Percentiles rank a stretch among this genome's conserved stretches.
Conservation (phyloP, 1,140 invertebrate genomes). For the Hormaphis cornu region DNA sequence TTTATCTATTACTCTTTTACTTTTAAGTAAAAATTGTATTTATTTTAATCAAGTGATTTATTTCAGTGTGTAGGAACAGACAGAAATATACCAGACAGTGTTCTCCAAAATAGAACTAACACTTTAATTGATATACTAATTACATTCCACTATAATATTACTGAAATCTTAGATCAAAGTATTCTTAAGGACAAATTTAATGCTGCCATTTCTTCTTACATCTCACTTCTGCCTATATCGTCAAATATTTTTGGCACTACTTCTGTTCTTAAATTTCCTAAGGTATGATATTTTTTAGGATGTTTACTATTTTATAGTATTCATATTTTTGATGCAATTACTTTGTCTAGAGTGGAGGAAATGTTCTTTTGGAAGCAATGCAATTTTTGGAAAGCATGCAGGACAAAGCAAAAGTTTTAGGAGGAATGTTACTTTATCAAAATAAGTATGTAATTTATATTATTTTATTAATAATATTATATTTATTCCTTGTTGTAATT, state of each 20-base stretch:
- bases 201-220: constrained; percentile 72
- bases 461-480: background rate
- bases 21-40: no score
- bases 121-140: constrained; percentile 60
- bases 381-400: constrained; percentile 68
- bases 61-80: constrained; percentile 73
- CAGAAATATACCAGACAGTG: constrained; percentile 67
- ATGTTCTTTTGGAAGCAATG: constrained; percentile 69
- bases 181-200: constrained; percentile 59
- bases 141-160: constrained; percentile 69
- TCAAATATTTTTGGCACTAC: constrained; percentile 68
- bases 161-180: constrained; percentile 50
- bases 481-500: background rate
- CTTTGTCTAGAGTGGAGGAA: constrained; percentile 59
- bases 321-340: background rate
- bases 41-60: no score
- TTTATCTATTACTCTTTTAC: background rate
- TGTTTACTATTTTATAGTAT: background rate
- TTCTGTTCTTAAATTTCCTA: constrained; percentile 64
- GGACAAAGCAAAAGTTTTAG: constrained; percentile 59
- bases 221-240: constrained; percentile 66
- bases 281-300: constrained; percentile 46
- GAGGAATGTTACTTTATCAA: constrained; percentile 68
- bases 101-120: constrained; percentile 62
- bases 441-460: constrained; percentile 55